Evolutionary conservation across 2,113 vertebrate species (phyloP), one percentile per base, ranked within the genome.

Genomic region (Abramis brama): DNA sequence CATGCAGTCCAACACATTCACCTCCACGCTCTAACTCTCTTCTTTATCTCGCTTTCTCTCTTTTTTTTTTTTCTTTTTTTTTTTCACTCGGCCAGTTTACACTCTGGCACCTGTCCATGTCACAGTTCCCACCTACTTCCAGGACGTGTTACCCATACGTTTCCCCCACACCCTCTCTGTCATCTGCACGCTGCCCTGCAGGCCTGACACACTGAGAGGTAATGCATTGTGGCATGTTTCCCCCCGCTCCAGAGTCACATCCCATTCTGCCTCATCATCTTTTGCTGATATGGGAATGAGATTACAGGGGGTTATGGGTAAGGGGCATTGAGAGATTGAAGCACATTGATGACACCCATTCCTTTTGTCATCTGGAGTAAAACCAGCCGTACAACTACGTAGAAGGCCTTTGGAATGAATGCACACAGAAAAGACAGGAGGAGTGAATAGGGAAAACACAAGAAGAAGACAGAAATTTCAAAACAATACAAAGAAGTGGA

Each of bases 211-310:
- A 85, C 86, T 59, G 57, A 83, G 88, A 87, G 3, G 86, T 93
- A 93, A 93, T 94, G 90, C 88, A 87, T 82, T 83, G 89, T 93
- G 93, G 93, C 92, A 89, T 88, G 12, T 88, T 85, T 13, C 86
- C 89, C 88, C 88, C 88, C 90, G 87, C 83, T 47, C 87, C 86
- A 66, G 87, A 30, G 88, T 91, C 83, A 85, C 86, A 90, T 91
- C 90, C 74, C 87, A 89, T 84, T 90, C 75, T 91, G 87, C 90
- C 86, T 70, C 86, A 92, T 91, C 89, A 89, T 92, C 93, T 89
- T 93, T 91, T 93, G 92, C 92, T 92, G 92, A 92, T 92, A 90
- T 89, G 90, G 89, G 87, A 90, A 91, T 90, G 92, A 93, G 91
- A 93, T 92, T 91, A 92, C 90, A 89, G 90, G 47, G 87, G 87